Percentiles rank a stretch among this genome's conserved stretches.
Evolutionary conservation across 2,888 invertebrate genomes (phyloP).

Genomic region (Dastarcus helophoroides): DNA sequence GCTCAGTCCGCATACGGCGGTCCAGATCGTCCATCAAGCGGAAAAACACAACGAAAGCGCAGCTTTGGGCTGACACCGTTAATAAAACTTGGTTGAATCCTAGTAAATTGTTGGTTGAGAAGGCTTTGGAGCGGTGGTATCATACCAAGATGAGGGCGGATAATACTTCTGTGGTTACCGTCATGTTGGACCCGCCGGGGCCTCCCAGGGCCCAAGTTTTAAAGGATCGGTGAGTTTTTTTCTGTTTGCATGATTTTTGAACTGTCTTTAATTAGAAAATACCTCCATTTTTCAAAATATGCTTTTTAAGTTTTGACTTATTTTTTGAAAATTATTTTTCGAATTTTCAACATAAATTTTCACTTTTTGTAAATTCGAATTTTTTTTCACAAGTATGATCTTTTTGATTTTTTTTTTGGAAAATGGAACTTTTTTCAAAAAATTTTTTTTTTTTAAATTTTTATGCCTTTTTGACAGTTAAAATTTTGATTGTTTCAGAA

Average conservation of each 20-base stretch:
- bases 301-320: too few relatives aligned
- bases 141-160: slow-evolving; percentile 82
- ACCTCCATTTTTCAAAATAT: too few relatives aligned
- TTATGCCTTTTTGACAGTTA: too few relatives aligned
- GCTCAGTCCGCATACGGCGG: slow-evolving; percentile 72
- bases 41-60: slow-evolving; percentile 68
- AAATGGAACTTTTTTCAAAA: too few relatives aligned
- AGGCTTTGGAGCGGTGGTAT: slow-evolving; percentile 73
- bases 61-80: slow-evolving; percentile 38
- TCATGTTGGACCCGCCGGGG: slow-evolving; percentile 85
- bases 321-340: too few relatives aligned
- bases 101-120: slow-evolving; percentile 77
- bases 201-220: slow-evolving; percentile 59
- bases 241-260: too few relatives aligned
- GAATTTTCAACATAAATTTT: slow-evolving; percentile 22
- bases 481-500: too few relatives aligned
- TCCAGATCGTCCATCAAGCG: slow-evolving; percentile 70
- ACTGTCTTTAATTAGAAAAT: too few relatives aligned
- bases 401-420: too few relatives aligned
- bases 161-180: slow-evolving; percentile 87
- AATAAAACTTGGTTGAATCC: slow-evolving; percentile 69
- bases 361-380: too few relatives aligned
- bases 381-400: too few relatives aligned
- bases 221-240: slow-evolving; percentile 29
- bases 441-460: too few relatives aligned